Conservation (phyloP, 2,888 invertebrate species). For the Mantis religiosa region DNA sequence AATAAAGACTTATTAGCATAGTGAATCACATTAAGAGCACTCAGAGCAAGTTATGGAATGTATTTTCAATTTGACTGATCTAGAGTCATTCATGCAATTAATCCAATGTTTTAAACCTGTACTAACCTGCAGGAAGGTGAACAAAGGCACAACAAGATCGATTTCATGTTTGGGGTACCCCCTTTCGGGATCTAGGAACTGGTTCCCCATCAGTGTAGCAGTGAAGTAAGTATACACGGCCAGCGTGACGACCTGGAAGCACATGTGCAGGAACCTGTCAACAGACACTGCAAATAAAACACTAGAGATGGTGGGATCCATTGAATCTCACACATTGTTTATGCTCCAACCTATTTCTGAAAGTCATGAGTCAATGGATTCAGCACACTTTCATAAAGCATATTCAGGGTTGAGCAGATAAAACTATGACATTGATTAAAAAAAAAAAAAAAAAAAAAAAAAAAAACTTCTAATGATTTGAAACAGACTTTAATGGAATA, state of each 20-base stretch:
- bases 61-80: too few relatives aligned
- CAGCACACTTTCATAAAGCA: too few relatives aligned
- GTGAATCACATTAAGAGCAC: too few relatives aligned
- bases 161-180: conserved; percentile 35
- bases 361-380: too few relatives aligned
- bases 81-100: not conserved
- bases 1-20: too few relatives aligned
- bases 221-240: conserved; percentile 49
- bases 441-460: too few relatives aligned
- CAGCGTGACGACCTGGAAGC: conserved; percentile 48
- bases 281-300: not conserved
- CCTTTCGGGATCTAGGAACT: conserved; percentile 36
- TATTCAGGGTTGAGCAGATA: too few relatives aligned
- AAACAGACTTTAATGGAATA: too few relatives aligned
- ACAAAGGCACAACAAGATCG: conserved; percentile 45
- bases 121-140: conserved; percentile 44
- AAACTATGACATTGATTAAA: too few relatives aligned
- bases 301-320: not conserved
- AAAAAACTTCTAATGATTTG: too few relatives aligned
- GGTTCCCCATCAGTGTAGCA: conserved; percentile 45
- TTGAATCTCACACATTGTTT: not conserved
- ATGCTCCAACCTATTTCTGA: too few relatives aligned
- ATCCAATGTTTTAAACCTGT: not conserved
- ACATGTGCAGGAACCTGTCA: not conserved
- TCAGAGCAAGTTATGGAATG: too few relatives aligned